phyloP scores from a whole-genome alignment of 2,113 vertebrate genomes.

The Aptenodytes patagonicus region DNA sequence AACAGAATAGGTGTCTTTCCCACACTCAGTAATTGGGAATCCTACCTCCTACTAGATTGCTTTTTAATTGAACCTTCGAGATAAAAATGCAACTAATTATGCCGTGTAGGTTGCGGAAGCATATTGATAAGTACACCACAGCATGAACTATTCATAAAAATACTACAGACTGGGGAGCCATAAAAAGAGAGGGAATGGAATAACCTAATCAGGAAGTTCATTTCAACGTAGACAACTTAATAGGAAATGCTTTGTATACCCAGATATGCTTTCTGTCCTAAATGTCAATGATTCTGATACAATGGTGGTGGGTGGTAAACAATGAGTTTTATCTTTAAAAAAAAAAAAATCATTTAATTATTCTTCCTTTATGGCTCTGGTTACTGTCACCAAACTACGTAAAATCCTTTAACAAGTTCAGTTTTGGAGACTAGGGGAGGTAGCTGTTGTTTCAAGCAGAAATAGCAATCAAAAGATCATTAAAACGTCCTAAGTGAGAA shows the following conservation, averaged over 20 bases:
- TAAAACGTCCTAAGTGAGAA: background rate
- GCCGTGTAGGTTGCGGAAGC: background rate
- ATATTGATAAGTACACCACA: slow-evolving; percentile 5
- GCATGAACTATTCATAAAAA: slow-evolving; percentile 18
- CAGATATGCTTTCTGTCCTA: background rate
- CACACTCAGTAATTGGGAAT: slow-evolving; percentile 15
- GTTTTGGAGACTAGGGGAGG: background rate
- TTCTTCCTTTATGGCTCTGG: background rate
- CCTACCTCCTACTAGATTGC: background rate
- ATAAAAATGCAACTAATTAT: slow-evolving; percentile 35
- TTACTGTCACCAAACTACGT: background rate
- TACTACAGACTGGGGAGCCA: background rate
- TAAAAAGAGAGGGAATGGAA: background rate
- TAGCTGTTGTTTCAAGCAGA: background rate
- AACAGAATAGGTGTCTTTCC: background rate
- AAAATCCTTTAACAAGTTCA: background rate
- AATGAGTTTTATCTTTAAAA: background rate
- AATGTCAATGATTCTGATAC: background rate
- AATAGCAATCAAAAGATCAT: background rate
- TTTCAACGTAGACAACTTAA: background rate
- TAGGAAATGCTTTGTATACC: background rate
- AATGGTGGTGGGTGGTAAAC: background rate
- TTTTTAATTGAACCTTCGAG: slow-evolving; percentile 45
- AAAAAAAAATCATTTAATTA: background rate
- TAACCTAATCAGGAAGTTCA: background rate